Evolutionary conservation across 2,797 vertebrate species (phyloP).

Genomic region (Novumbra hubbsi): DNA sequence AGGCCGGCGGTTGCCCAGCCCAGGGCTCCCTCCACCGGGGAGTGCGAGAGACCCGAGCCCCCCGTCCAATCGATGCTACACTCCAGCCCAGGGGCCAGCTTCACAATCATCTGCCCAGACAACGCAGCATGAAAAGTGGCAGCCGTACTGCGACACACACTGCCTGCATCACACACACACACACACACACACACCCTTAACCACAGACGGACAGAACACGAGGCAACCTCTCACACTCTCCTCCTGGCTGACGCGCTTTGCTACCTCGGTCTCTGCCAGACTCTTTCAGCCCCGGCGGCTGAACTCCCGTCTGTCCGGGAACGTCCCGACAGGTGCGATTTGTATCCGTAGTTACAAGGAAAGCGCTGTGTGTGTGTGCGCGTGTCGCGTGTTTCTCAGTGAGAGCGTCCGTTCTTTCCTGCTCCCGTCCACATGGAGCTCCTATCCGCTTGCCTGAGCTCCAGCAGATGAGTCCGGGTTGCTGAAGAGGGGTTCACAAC

Average conservation of each 20-base stretch:
- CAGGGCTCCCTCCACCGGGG: slow-evolving; percentile 77
- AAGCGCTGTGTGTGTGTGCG: slow-evolving; percentile 13
- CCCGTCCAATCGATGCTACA: slow-evolving; percentile 77
- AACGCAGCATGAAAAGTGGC: slow-evolving; percentile 52
- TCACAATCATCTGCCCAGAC: slow-evolving; percentile 84
- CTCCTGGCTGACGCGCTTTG: slow-evolving; percentile 13
- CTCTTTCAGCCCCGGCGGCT: background rate
- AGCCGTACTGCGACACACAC: slow-evolving; percentile 68
- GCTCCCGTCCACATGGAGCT: slow-evolving; percentile 65
- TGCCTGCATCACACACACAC: slow-evolving; percentile 65
- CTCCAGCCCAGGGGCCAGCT: slow-evolving; percentile 74
- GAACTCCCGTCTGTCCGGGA: background rate
- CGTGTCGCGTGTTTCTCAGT: background rate
- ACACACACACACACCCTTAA: slow-evolving; percentile 22
- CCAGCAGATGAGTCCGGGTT: slow-evolving; percentile 89
- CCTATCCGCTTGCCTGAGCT: slow-evolving; percentile 76
- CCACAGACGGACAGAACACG: slow-evolving; percentile 11
- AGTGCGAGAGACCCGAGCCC: slow-evolving; percentile 72
- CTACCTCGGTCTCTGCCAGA: background rate
- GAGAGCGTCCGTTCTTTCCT: slow-evolving; percentile 46
- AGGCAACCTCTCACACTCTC: slow-evolving; percentile 54
- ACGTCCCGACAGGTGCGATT: background rate
- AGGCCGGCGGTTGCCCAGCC: slow-evolving; percentile 73
- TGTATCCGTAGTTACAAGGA: slow-evolving; percentile 26
- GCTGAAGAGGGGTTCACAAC: slow-evolving; percentile 77